Base-by-base conservation (phyloP, 2,113 vertebrate genomes). In the Glaucomys volans region DNA sequence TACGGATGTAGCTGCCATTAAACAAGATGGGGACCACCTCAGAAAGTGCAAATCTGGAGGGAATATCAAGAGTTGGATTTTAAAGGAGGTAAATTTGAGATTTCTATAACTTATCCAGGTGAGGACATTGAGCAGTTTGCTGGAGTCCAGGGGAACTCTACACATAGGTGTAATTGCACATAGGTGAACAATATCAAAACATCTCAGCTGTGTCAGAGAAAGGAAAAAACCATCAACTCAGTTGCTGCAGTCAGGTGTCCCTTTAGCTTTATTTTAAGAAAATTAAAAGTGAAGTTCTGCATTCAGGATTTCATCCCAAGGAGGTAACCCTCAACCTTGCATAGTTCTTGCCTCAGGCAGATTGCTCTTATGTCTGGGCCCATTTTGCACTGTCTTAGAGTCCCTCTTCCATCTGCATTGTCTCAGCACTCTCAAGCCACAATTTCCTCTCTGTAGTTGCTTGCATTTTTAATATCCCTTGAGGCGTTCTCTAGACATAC, bases 361-460 rank as follows among this genome's bases (percentile, higher is more conserved):
- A 94, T 77, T 57, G 22, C 30, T 50, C 42, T 83, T 87, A 26
- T 76, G 95, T 50, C 64, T 82, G 67, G n/a, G 14, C 35, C 20
- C 13, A 80, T 17, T 42, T 85, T 77, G 80, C 47, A 35, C 54
- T 57, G 42, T 84, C n/a, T 62, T 74, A 50, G 40, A 82, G 40
- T 44, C 71, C 77, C 22, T 50, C 28, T 75, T 95, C 11, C 28
- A 77, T 89, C 37, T 95, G n/a, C 14, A n/a, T 52, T 14, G 8
- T 52, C 37, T 90, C 67, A 93, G 66, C 42, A 77, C 28, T 90
- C 42, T 85, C 1, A 44, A 62, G 40, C 22, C 54, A 77, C 52
- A 93, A 69, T 95, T 96, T 95, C 44, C 26, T 37, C 44, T 97
- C 40, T 93, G 7, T 93, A 57, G n/a, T 69, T 90, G 95, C 64